phyloP scores from a whole-genome alignment of 2,888 invertebrate species.

The Cantharis nigra region DNA sequence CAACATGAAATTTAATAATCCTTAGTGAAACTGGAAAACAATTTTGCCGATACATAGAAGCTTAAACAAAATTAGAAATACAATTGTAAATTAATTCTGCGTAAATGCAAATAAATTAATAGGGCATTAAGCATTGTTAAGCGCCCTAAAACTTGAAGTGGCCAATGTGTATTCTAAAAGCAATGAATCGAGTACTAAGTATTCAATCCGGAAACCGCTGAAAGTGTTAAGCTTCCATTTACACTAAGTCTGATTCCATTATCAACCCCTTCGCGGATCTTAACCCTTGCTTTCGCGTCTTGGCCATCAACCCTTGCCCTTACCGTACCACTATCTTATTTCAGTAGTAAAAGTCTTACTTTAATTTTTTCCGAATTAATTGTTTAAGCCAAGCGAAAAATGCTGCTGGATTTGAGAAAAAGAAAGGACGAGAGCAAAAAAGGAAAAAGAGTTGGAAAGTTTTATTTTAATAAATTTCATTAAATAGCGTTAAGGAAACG shows the following conservation, averaged over 20 bases:
- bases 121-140: conserved; percentile 45
- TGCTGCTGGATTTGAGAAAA: neutral
- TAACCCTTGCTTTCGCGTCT: conserved; percentile 48
- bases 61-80: neutral
- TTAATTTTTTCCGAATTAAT: neutral
- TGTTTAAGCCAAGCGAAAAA: neutral
- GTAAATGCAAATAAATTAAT: conserved; percentile 53
- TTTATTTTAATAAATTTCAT: neutral
- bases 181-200: conserved; percentile 54
- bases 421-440: neutral
- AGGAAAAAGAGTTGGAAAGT: neutral
- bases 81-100: conserved; percentile 3
- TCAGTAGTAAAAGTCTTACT: conserved; percentile 11
- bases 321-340: conserved; percentile 21
- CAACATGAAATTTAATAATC: neutral
- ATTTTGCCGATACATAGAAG: neutral
- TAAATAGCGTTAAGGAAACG: neutral
- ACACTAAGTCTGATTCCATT: conserved; percentile 58
- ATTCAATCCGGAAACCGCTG: conserved; percentile 56
- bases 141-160: conserved; percentile 43
- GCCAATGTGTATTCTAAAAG: conserved; percentile 51
- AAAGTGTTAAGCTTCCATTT: conserved; percentile 58
- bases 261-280: conserved; percentile 54
- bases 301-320: conserved; percentile 22
- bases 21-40: neutral